These are phyloP conservation scores for Elachura formosa DNA, from an alignment of 2,113 vertebrate genomes.

Conservation along the genomic window DNA sequence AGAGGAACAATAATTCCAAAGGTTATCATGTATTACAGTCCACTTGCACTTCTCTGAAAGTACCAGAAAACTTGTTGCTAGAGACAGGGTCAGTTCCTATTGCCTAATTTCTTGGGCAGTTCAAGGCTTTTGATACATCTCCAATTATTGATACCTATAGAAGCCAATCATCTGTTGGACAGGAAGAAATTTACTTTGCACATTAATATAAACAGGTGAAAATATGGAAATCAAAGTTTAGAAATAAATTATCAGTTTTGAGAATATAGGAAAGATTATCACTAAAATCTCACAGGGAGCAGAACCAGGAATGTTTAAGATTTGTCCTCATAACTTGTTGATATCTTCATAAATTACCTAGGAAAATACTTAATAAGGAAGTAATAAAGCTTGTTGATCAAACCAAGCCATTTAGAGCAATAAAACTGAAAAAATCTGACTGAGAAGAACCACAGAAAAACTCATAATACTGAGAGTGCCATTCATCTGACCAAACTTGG, in stretches of 20 bases:
- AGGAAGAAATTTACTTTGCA: background rate
- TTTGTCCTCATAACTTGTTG: background rate
- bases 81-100: accelerated
- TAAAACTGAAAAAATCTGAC: background rate
- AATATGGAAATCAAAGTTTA: background rate
- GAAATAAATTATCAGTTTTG: background rate
- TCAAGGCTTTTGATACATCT: background rate
- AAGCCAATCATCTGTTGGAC: background rate
- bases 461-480: background rate
- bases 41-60: background rate
- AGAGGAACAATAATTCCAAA: background rate
- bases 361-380: background rate
- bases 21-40: background rate
- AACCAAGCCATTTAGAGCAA: background rate
- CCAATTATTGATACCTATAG: background rate
- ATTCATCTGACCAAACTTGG: background rate
- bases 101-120: background rate
- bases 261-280: background rate
- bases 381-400: background rate
- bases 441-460: background rate
- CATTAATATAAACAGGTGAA: background rate
- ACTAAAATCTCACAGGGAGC: background rate
- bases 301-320: background rate
- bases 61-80: background rate
- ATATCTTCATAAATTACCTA: background rate